Percentiles rank a stretch among this genome's conserved stretches.
Evolutionary conservation across 2,113 vertebrate genomes (phyloP).

Genomic region (Menura novaehollandiae): DNA sequence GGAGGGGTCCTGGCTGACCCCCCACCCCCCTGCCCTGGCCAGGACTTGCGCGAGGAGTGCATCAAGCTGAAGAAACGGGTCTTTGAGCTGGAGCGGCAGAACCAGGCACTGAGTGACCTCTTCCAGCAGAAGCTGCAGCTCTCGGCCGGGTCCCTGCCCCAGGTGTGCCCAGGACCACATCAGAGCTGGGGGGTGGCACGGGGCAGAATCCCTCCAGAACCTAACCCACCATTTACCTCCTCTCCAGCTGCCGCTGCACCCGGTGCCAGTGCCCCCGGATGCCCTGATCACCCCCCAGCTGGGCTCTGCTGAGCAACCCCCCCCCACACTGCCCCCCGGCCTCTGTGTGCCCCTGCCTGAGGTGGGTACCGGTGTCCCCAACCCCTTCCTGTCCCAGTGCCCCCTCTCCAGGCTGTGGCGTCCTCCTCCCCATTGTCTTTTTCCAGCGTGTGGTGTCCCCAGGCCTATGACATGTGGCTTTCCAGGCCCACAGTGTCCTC

Average conservation of each 20-base stretch:
- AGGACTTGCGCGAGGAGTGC: slow-evolving; percentile 96
- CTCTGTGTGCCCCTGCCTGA: slow-evolving; percentile 58
- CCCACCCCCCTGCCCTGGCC: not conserved
- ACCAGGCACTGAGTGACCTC: slow-evolving; percentile 88
- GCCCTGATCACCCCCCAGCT: not conserved
- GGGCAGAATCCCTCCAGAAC: not conserved
- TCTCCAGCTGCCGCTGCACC: slow-evolving; percentile 41
- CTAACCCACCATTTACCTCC: not conserved
- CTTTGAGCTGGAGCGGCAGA: slow-evolving; percentile 94
- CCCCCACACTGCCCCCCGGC: not conserved
- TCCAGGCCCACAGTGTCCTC: fast-evolving
- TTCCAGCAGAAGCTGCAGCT: slow-evolving; percentile 92
- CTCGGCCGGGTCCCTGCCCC: slow-evolving; percentile 79
- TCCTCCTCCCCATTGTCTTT: not conserved
- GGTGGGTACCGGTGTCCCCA: slow-evolving; percentile 7
- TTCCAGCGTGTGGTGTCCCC: not conserved
- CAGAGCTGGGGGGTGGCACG: fast-evolving
- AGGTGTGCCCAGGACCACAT: slow-evolving; percentile 66
- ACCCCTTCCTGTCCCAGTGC: fast-evolving
- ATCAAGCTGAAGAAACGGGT: slow-evolving; percentile 95
- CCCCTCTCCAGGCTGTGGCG: not conserved
- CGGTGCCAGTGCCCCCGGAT: not conserved
- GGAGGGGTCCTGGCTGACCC: not conserved
- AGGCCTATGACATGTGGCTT: not conserved
- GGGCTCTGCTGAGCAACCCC: slow-evolving; percentile 29